Evolutionary conservation across 2,797 vertebrate species (phyloP).

Genomic region (Antennarius maculatus): DNA sequence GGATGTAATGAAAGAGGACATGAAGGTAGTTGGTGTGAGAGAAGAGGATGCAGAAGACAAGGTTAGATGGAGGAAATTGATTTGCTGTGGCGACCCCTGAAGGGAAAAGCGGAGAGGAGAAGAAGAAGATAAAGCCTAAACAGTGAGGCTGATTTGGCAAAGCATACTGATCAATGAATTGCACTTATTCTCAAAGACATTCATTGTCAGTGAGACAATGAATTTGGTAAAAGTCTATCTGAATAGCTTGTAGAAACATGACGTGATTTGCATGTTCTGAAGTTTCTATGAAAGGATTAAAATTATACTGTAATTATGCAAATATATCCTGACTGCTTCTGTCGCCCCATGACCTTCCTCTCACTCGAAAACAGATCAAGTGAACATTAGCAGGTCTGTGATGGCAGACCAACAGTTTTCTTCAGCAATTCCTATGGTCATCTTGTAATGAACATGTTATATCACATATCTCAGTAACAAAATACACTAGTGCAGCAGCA

Average conservation of each 20-base stretch:
- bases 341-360: constrained; percentile 32
- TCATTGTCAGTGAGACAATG: constrained; percentile 12
- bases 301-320: constrained; percentile 27
- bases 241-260: too few species aligned
- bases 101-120: too few species aligned
- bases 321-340: constrained; percentile 3
- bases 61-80: too few species aligned
- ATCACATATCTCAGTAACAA: background rate
- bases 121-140: too few species aligned
- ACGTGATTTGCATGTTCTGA: background rate
- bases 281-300: too few species aligned
- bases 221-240: constrained; percentile 18
- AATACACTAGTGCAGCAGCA: background rate
- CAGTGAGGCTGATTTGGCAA: background rate
- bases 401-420: background rate
- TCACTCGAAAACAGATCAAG: constrained; percentile 37
- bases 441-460: constrained; percentile 2
- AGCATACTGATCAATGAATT: constrained; percentile 20
- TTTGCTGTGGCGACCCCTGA: too few species aligned
- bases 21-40: too few species aligned
- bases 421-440: constrained; percentile 1
- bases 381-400: constrained; percentile 27
- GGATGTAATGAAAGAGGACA: too few species aligned
- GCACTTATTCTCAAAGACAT: constrained; percentile 26
- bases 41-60: too few species aligned